Evolutionary conservation across 2,797 vertebrate genomes (phyloP).

Genomic region (Bradypodion ventrale): DNA sequence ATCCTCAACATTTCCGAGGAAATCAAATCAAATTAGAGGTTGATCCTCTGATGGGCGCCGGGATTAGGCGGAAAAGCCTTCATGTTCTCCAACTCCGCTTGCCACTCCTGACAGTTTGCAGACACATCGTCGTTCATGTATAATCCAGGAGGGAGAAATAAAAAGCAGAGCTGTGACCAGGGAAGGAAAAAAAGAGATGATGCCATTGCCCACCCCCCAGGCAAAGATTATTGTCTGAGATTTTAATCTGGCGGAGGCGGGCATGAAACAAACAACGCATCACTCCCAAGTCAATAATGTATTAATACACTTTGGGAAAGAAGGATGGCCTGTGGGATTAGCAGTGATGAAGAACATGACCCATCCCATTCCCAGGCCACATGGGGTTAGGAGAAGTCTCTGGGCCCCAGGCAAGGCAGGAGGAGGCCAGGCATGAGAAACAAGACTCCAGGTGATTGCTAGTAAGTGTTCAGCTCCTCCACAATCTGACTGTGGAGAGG

Average conservation of each 20-base stretch:
- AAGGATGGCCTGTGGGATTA: neutral
- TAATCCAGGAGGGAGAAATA: conserved; percentile 5
- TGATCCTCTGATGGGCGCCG: conserved; percentile 15
- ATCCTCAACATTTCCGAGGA: neutral
- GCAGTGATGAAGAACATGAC: neutral
- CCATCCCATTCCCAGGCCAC: neutral
- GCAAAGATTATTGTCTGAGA: conserved; percentile 14
- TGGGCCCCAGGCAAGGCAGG: too few species aligned
- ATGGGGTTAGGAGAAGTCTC: neutral
- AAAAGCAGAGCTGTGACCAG: neutral
- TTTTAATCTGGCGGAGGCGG: conserved; percentile 20
- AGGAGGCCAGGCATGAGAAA: too few species aligned
- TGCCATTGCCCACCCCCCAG: neutral
- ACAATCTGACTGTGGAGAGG: too few species aligned
- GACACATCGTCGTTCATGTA: neutral
- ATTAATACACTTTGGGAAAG: neutral
- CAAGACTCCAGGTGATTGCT: too few species aligned
- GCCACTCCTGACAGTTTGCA: neutral
- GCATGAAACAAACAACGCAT: neutral
- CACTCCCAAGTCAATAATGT: neutral
- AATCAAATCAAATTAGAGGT: conserved; percentile 36
- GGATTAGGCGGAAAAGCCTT: conserved; percentile 12
- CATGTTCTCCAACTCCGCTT: neutral
- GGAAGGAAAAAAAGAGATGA: neutral
- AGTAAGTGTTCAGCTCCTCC: rapidly evolving